Percentiles rank a stretch among this genome's conserved stretches.
phyloP scores from a whole-genome alignment of 2,113 vertebrate genomes.

The Xiphophorus couchianus region DNA sequence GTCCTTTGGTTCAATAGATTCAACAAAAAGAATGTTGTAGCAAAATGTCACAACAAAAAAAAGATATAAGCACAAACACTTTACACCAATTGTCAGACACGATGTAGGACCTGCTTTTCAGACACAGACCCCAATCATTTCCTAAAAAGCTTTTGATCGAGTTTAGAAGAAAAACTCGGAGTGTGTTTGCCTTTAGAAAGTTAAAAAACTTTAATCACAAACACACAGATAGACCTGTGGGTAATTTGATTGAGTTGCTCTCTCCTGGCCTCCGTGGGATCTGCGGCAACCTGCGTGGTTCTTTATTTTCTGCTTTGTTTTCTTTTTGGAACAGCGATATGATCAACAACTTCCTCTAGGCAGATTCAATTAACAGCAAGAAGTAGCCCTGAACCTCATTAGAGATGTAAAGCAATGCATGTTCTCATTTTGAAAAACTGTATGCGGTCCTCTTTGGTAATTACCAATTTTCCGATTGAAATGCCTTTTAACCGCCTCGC shows the following conservation, averaged over 20 bases:
- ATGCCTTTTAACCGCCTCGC: constrained; percentile 18
- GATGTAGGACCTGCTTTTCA: no score
- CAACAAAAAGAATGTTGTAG: no score
- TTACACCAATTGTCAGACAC: no score
- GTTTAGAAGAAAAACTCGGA: not conserved
- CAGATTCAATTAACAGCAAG: not conserved
- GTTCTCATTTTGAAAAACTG: constrained; percentile 9
- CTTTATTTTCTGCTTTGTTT: not conserved
- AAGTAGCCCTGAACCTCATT: not conserved
- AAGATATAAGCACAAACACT: no score
- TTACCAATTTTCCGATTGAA: constrained; percentile 27
- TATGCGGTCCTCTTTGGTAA: constrained; percentile 20
- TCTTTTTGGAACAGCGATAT: not conserved
- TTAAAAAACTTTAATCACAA: not conserved
- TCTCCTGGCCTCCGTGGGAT: not conserved
- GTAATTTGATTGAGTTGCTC: not conserved
- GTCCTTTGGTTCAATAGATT: no score
- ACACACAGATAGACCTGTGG: not conserved
- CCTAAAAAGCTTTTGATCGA: not conserved
- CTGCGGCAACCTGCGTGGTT: not conserved
- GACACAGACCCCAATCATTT: no score
- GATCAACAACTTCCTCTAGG: not conserved
- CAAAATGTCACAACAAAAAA: no score
- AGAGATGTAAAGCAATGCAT: not conserved
- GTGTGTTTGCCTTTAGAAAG: not conserved